phyloP scores from a whole-genome alignment of 2,113 vertebrate species.

The Gobius niger region DNA sequence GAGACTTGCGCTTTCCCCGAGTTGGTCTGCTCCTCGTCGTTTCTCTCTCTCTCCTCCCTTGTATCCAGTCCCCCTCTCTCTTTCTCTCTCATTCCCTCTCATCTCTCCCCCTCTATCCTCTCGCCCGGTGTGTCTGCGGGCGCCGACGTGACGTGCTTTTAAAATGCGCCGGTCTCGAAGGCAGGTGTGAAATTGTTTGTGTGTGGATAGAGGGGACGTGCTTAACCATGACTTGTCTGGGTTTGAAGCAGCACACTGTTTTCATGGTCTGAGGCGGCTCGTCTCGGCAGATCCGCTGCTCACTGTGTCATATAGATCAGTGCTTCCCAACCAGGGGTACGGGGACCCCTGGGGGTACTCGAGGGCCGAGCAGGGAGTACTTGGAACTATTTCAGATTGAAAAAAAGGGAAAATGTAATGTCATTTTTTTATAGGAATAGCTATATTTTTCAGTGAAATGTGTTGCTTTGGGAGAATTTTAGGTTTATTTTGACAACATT shows the following conservation, averaged over 20 bases:
- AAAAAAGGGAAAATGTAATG: no score
- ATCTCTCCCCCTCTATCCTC: background rate
- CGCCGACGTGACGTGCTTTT: constrained; percentile 56
- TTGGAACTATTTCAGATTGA: no score
- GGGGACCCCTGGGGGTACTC: no score
- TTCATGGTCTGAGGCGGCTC: constrained; percentile 58
- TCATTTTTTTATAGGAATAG: no score
- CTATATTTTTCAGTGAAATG: no score
- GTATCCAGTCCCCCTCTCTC: background rate
- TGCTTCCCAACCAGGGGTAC: no score
- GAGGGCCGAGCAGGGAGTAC: no score
- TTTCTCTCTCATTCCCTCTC: background rate
- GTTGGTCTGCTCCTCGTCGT: constrained; percentile 16
- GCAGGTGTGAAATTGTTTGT: constrained; percentile 60
- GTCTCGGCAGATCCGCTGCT: constrained; percentile 29
- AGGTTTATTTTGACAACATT: no score
- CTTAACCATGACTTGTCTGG: constrained; percentile 62
- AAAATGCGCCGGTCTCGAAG: constrained; percentile 49
- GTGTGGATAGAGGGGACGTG: constrained; percentile 35
- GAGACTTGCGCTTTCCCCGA: constrained; percentile 63
- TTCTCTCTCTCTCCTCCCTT: background rate
- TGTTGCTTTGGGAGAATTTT: no score
- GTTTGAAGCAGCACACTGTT: constrained; percentile 69
- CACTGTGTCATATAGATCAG: constrained; percentile 65
- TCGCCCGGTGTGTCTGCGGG: constrained; percentile 31